phyloP scores from a whole-genome alignment of 2,113 vertebrate species.

The Hyaena hyaena region DNA sequence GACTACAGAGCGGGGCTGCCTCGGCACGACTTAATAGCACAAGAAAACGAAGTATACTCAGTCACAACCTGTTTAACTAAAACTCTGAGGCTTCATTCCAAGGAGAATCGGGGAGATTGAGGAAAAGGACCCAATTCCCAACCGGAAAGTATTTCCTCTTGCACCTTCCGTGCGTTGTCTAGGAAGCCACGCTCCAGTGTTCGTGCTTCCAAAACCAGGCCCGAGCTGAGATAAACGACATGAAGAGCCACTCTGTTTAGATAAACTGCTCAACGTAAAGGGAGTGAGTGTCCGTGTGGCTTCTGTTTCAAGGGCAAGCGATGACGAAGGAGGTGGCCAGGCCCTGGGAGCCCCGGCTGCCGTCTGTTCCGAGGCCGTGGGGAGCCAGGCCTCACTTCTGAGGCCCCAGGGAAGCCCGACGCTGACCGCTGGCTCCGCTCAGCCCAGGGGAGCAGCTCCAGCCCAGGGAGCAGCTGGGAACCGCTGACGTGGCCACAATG shows the following conservation, averaged over 20 bases:
- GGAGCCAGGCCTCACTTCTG: neutral
- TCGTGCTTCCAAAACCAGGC: neutral
- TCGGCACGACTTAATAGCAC: too few species aligned
- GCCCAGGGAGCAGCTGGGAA: neutral
- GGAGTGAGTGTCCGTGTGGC: neutral
- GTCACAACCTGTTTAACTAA: neutral
- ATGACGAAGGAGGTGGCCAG: neutral
- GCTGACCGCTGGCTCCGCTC: neutral
- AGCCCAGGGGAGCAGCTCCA: too few species aligned
- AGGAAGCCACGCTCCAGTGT: neutral
- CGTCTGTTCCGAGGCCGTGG: neutral
- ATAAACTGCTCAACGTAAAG: neutral
- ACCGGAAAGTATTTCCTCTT: neutral
- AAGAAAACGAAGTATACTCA: neutral
- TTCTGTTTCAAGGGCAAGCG: neutral
- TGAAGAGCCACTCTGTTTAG: neutral
- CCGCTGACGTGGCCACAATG: neutral
- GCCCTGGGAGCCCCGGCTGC: rapidly evolving
- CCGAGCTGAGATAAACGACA: neutral
- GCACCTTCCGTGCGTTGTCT: neutral
- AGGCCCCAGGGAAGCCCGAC: rapidly evolving
- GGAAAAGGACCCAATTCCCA: neutral
- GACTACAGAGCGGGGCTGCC: neutral
- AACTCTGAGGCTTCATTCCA: neutral
- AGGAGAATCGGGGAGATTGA: too few species aligned